Evolutionary conservation across 2,797 vertebrate genomes (phyloP), one percentile per base, ranked within the genome.

Genomic region (Sternarchorhynchus goeldii): DNA sequence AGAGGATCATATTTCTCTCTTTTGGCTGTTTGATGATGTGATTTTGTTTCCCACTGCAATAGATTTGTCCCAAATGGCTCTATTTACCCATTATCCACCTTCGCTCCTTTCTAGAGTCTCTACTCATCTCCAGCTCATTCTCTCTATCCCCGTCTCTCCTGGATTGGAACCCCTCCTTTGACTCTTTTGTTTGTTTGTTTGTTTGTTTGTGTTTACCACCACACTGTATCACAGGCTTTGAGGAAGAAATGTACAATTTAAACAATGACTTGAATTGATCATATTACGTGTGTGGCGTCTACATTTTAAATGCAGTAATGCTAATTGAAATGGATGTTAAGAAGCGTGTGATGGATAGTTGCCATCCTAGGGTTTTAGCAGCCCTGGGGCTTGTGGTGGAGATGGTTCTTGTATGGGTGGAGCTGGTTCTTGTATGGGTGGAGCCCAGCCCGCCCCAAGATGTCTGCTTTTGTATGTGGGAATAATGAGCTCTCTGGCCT

Each of bases 51-150:
- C 91, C 91, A 92, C 90, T 92, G 91, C 93, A 92, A 94, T 92
- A 93, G 93, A 93, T 94, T 93, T 93, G 91, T 93, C 92, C 92
- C 89, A 93, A 93, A 94, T 92, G 92, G 91, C 91, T 93, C 92
- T 94, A 91, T 93, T 94, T 93, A 92, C 92, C 92, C 89, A 88
- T 87, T 88, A 88, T 86, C 88, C 82, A 79, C 83, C 81, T 80
- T 60, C 75, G 72, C 82, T 60, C 56, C 73, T 69, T 63, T 70
- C 50, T 75, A 14, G 58, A 72, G 66, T n/a, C 69, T 82, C 83
- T 77, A 76, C 87, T 86, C 85, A 82, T 71, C 82, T 85, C 79
- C 82, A 1, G 18, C 25, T 59, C 75, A 78, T 21, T 41, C 83
- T 85, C 84, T 87, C 86, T 18, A 6, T 57, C 76, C 65, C 53